phyloP scores from a whole-genome alignment of 2,113 vertebrate species.

The Tauraco erythrolophus region DNA sequence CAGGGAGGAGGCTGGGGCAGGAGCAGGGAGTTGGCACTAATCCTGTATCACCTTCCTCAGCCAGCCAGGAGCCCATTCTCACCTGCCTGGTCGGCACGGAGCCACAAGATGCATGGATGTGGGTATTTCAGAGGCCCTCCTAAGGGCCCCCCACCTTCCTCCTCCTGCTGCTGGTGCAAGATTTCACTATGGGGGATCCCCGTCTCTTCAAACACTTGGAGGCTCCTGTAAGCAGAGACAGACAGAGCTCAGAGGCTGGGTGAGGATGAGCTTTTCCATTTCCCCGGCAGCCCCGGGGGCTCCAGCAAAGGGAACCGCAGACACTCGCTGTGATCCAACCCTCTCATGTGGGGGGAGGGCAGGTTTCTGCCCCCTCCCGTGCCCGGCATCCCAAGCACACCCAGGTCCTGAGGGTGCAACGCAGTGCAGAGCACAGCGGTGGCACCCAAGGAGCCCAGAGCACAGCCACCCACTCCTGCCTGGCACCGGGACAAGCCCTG shows the following conservation, averaged over 20 bases:
- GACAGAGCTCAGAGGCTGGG: conserved; percentile 11
- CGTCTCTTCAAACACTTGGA: conserved; percentile 90
- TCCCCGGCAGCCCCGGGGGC: neutral
- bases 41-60: neutral
- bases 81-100: conserved; percentile 89
- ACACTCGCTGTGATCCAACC: neutral
- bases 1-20: neutral
- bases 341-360: neutral
- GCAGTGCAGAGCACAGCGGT: neutral
- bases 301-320: conserved; percentile 19
- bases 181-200: conserved; percentile 89
- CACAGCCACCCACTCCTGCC: conserved; percentile 30
- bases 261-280: neutral
- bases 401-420: neutral
- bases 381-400: neutral
- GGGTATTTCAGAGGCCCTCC: conserved; percentile 91
- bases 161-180: conserved; percentile 86
- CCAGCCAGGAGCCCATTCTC: neutral
- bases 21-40: neutral
- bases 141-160: conserved; percentile 87
- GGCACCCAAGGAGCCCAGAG: neutral
- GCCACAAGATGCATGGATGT: conserved; percentile 93
- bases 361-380: neutral
- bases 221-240: conserved; percentile 82
- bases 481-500: neutral